Conservation (phyloP, 2,113 vertebrate genomes). For the Cyanistes caeruleus region DNA sequence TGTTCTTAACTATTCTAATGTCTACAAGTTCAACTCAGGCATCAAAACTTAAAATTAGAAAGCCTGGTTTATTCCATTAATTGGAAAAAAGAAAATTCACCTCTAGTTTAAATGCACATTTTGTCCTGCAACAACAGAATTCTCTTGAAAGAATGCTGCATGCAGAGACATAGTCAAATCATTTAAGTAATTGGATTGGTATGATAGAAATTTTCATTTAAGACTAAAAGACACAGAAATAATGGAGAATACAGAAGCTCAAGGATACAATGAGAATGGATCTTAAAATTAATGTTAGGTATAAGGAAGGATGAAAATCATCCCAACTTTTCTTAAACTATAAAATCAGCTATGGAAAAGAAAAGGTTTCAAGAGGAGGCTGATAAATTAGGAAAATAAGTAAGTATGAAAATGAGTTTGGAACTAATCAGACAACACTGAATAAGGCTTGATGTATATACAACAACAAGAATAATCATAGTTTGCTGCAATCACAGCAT, state of each 20-base stretch:
- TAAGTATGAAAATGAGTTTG: neutral
- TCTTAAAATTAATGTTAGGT: neutral
- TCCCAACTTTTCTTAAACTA: neutral
- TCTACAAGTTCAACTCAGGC: neutral
- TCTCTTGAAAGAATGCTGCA: slow-evolving; percentile 5
- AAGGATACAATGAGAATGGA: neutral
- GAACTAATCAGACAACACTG: neutral
- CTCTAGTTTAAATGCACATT: neutral
- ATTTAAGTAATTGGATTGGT: neutral
- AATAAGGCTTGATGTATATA: neutral
- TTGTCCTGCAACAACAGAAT: neutral
- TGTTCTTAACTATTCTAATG: neutral
- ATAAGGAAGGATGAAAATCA: neutral
- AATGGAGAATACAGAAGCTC: neutral
- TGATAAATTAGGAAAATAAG: neutral
- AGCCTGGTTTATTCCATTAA: neutral
- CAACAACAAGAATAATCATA: neutral
- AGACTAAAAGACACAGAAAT: neutral
- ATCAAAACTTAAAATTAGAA: neutral
- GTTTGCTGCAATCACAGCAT: neutral
- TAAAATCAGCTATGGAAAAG: neutral
- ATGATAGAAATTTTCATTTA: neutral
- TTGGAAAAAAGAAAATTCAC: neutral
- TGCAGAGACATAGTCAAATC: neutral
- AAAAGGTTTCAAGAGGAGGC: neutral